Conservation (phyloP, 2,888 invertebrate genomes). For the Anaspis maculata region DNA sequence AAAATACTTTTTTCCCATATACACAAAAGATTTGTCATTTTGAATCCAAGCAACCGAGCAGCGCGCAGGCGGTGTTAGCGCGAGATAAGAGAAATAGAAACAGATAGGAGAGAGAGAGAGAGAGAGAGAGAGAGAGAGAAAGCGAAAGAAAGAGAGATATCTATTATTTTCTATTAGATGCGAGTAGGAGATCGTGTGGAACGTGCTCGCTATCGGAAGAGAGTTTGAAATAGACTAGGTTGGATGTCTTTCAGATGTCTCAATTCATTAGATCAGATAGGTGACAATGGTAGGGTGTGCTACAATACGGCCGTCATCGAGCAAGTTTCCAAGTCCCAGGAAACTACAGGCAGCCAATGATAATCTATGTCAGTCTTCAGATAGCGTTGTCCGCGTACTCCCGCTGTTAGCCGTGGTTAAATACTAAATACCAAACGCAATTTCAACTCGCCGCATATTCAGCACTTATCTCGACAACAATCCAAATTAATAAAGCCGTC, state of each 20-base stretch:
- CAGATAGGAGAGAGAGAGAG: no score
- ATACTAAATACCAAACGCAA: conserved; percentile 10
- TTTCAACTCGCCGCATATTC: conserved; percentile 12
- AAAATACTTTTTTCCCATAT: conserved; percentile 16
- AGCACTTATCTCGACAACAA: conserved; percentile 7
- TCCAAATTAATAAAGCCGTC: no score
- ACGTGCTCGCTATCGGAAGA: conserved; percentile 22
- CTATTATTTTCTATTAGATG: conserved; percentile 8
- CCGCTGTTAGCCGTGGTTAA: conserved; percentile 11
- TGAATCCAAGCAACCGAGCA: no score
- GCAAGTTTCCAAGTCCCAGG: conserved; percentile 41
- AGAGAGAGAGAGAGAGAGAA: no score
- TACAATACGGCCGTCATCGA: conserved; percentile 37
- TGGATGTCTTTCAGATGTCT: conserved; percentile 33
- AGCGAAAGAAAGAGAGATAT: no score
- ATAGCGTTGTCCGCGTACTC: conserved; percentile 22
- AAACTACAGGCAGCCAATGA: conserved; percentile 38
- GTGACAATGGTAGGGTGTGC: conserved; percentile 36
- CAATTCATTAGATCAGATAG: conserved; percentile 36
- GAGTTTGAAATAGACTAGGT: conserved; percentile 29
- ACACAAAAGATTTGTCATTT: no score
- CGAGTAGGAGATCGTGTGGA: conserved; percentile 4
- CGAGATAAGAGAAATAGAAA: no score
- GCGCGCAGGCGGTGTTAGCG: no score
- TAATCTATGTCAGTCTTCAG: conserved; percentile 39